Evolutionary conservation across 2,113 vertebrate species (phyloP), one percentile per base, ranked within the genome.

Genomic region (Serinus canaria): DNA sequence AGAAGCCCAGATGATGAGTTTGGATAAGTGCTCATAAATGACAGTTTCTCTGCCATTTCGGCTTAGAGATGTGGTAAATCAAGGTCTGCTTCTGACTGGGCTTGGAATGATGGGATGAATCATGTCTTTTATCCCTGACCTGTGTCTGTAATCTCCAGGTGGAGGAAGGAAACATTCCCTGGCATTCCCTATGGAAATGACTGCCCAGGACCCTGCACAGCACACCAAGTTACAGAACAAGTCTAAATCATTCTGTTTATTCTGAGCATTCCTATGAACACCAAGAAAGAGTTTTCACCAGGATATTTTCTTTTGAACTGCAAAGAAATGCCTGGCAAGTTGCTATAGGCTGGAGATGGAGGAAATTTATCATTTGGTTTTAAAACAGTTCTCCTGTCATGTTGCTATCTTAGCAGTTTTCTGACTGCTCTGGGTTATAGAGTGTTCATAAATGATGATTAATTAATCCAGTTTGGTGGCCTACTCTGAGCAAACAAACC

Each of bases 391-490:
- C 76, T 35, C 27, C 77, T 96, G 85, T 92, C 62, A 90, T 88
- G 70, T 35, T 96, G 74, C 94, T 93, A 58, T 95, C 95, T 81
- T 90, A 89, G 78, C 59, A 80, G 30, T 86, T 97, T 94, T 94
- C 80, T 75, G 90, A 68, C 50, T 83, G 53, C 53, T 97, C 84
- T 75, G 15, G 74, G 53, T 90, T 88, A 83, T n/a, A 52, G 84
- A 83, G 35, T 92, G 44, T 69, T 93, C 82, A 47, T 64, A 96
- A 96, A 87, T 94, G 86, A 96, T 96, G 96, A 92, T 97, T 97
- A 96, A 97, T 97, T 96, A 95, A 95, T 53, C 81, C 44, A 81
- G 95, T 96, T 90, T 94, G 64, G 68, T 95, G 67, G 60, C 83
- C 68, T 91, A 86, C 75, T 96, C 69, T 63, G 70, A 95, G 74